Base-by-base conservation (phyloP, 2,888 invertebrate genomes). In the Palloptera scutellata region DNA sequence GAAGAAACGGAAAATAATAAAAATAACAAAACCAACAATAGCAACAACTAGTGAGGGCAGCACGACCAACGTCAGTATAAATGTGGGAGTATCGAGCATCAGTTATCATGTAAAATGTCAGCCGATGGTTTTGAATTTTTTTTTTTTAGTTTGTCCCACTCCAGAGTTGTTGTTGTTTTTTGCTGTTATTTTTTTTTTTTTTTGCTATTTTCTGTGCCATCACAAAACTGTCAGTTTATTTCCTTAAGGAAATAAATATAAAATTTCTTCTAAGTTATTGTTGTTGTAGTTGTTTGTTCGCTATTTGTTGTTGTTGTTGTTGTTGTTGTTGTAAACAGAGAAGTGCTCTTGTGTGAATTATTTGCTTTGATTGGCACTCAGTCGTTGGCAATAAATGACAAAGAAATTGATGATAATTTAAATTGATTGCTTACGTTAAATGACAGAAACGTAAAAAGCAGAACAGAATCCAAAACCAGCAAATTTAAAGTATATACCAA, bases 91-190 rank as follows among this genome's bases (percentile, higher is more conserved):
- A 5, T 15, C 20, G 54, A 19, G 54, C 54, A 54, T n/a, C 54
- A 54, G 54, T 17, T 54, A 15, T 19, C 54, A 54, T 19, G 19
- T 54, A n/a, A 54, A 54, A 54, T 54, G 54, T 54, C 54, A 19
- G 54, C 20, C 51, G 5, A 48, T 48, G 48, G n/a, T n/a, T n/a
- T n/a, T n/a, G n/a, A n/a, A n/a, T n/a, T n/a, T 48, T 48, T 48
- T 48, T 13, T 15, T 30, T 30, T 6, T 30, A 2, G 30, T 6
- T 4, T 4, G 6, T 6, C 30, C 30, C 6, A 30, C 30, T 30
- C 30, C 30, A 30, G 30, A 4, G 30, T 30, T 30, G 30, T 30
- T 30, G 30, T 30, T 30, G n/a, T n/a, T 30, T 30, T 30, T 30
- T 30, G 6, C 6, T 30, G 2, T 30, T 30, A 30, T 30, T 30